phyloP scores from a whole-genome alignment of 2,888 invertebrate genomes.

The Pachliopta kotzebuea region DNA sequence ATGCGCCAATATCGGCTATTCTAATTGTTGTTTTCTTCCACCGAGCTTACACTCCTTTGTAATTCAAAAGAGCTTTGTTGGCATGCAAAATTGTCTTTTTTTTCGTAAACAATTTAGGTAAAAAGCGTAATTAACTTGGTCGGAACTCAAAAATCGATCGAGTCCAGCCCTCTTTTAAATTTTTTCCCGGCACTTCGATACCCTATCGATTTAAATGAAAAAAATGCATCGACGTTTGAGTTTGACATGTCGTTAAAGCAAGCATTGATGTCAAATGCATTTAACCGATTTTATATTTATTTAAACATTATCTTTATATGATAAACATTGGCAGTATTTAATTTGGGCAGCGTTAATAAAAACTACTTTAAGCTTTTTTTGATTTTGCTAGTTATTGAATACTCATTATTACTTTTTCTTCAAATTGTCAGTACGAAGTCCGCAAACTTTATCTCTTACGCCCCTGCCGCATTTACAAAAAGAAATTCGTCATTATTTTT shows the following conservation, averaged over 20 bases:
- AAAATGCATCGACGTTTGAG: slow-evolving; percentile 60
- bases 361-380: too few relatives aligned
- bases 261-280: slow-evolving; percentile 48
- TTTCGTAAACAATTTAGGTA: slow-evolving; percentile 21
- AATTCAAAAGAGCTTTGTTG: slow-evolving; percentile 43
- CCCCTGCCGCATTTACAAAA: slow-evolving; percentile 13
- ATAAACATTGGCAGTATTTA: neutral
- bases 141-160: slow-evolving; percentile 51
- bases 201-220: slow-evolving; percentile 67
- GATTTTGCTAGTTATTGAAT: too few relatives aligned
- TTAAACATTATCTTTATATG: slow-evolving; percentile 14
- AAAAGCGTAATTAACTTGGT: slow-evolving; percentile 48
- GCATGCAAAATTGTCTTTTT: slow-evolving; percentile 25
- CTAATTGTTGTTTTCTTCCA: slow-evolving; percentile 75
- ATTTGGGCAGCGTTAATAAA: too few relatives aligned
- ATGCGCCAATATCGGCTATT: slow-evolving; percentile 74
- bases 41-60: slow-evolving; percentile 70
- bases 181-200: slow-evolving; percentile 41
- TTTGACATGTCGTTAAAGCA: slow-evolving; percentile 55
- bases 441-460: slow-evolving; percentile 1
- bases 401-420: too few relatives aligned
- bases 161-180: slow-evolving; percentile 38
- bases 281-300: slow-evolving; percentile 50
- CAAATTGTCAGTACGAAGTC: too few relatives aligned
- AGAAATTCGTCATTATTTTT: slow-evolving; percentile 36